Evolutionary conservation across 2,113 vertebrate genomes (phyloP).

Genomic region (Typhlomys cinereus): DNA sequence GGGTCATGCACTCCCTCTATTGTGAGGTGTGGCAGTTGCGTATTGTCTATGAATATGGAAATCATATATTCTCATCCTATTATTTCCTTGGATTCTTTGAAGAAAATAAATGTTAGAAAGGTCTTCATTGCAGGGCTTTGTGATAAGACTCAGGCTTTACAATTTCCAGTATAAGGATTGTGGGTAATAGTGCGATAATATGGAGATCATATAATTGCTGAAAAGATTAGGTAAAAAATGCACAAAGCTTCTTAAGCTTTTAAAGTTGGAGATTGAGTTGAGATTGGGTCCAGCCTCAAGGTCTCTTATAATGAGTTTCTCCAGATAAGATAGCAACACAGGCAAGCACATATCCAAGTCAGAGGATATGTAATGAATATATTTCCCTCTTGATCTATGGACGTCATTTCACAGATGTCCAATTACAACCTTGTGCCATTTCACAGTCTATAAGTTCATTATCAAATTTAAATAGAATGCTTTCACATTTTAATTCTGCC

Average conservation of each 20-base stretch:
- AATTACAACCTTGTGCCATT: not conserved
- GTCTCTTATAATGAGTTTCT: not conserved
- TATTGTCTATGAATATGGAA: not conserved
- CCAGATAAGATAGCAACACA: not conserved
- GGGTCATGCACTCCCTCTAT: not conserved
- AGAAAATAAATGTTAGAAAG: not conserved
- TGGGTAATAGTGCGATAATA: not conserved
- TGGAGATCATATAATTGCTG: not conserved
- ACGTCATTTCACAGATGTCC: not conserved
- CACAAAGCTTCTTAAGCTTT: not conserved
- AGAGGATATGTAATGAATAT: not conserved
- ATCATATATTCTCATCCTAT: not conserved
- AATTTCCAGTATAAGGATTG: not conserved
- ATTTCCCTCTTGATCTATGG: not conserved
- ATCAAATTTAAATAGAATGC: constrained; percentile 19
- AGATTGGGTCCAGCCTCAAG: not conserved
- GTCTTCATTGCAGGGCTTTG: not conserved
- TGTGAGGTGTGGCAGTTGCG: not conserved
- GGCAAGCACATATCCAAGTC: not conserved
- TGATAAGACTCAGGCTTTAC: not conserved
- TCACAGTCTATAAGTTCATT: constrained; percentile 38
- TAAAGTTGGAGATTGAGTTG: not conserved
- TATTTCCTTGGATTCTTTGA: not conserved
- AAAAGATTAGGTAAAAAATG: not conserved
- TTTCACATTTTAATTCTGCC: constrained; percentile 34